These are phyloP conservation scores for Drosophila affinis DNA, from an alignment of 2,888 invertebrate genomes.

Conservation along the genomic window DNA sequence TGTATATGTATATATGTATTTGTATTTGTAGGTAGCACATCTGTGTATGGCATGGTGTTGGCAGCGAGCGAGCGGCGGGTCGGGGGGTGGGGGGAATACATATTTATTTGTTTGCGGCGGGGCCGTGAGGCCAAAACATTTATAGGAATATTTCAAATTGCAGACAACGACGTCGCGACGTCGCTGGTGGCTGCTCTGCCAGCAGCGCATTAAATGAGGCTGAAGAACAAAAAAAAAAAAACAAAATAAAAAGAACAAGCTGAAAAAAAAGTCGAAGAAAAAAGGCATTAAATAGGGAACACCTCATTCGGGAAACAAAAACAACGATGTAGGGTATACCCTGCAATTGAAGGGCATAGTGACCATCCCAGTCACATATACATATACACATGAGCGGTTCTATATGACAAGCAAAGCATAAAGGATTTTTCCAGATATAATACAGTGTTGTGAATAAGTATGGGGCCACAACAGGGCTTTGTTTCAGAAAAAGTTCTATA, in stretches of 20 bases:
- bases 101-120: conserved; percentile 53
- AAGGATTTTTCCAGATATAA: no score
- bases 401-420: no score
- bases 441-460: no score
- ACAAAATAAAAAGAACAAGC: no score
- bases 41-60: background rate
- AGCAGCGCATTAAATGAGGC: conserved; percentile 70
- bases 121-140: conserved; percentile 74
- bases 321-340: background rate
- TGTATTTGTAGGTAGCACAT: background rate
- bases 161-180: conserved; percentile 52
- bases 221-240: conserved; percentile 37
- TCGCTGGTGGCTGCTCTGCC: conserved; percentile 13
- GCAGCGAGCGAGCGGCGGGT: background rate
- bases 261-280: background rate
- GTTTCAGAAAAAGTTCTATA: no score
- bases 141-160: conserved; percentile 75
- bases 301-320: background rate
- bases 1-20: conserved; percentile 17
- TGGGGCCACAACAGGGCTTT: no score
- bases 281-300: conserved; percentile 1
- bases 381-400: no score
- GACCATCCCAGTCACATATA: no score
- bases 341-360: background rate
- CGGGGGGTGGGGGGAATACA: background rate